Evolutionary conservation across 2,888 invertebrate genomes (phyloP), one percentile per base, ranked within the genome.

Genomic region (Enoplolaimus lenunculus): DNA sequence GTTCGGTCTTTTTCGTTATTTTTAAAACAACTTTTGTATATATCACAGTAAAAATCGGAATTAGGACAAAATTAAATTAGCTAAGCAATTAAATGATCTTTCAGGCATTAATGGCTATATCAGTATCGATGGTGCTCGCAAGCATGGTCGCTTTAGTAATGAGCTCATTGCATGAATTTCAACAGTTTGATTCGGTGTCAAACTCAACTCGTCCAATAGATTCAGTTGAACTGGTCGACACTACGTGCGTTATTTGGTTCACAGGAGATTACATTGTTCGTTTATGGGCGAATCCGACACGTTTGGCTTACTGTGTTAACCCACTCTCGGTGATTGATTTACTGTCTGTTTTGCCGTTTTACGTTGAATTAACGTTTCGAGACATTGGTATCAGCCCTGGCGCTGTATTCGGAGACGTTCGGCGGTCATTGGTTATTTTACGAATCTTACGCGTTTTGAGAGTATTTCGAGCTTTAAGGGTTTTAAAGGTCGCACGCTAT

Each of bases 231-330:
- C 29, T 57, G 30, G 33, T 35, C 3, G 69, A 69, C 21, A 29
- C n/a, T 35, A 64, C 28, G 62, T 69, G 69, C 62, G 62, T 69
- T 28, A 34, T 3, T 28, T 69, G 69, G 69, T 69, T 69, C 62
- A 45, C 69, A 3, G 2, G 33, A n/a, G 69, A 69, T 34, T 69
- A 69, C 31, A 21, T 62, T 29, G 60, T 69, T 1, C 57, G 69
- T 13, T 34, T 69, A 16, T 26, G 60, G 16, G 7, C 35, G 21
- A 26, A 60, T 21, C 69, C 69, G 7, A 2, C n/a, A 2, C 33
- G 35, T 21, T 60, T 29, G 60, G 26, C 3, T 26, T 69, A 26
- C 29, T 21, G 59, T 34, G 62, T 60, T n/a, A 62, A 26, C 16
- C 34, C 69, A 31, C 60, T 69, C 2, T 60, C 30, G n/a, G 2